Base-by-base conservation (phyloP, 2,888 invertebrate genomes). In the Napeogenes inachia region DNA sequence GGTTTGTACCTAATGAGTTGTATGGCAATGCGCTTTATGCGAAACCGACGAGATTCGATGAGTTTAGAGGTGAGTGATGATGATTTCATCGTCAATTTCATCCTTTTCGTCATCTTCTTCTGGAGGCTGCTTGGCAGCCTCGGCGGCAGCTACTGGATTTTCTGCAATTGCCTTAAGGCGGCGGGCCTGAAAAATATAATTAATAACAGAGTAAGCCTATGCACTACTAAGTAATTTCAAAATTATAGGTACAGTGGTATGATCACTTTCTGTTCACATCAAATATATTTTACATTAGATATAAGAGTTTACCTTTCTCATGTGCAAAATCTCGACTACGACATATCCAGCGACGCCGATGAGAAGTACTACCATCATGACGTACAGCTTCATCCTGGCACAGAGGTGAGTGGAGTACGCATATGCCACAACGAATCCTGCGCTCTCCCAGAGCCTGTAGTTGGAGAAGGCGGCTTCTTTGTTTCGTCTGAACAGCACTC, bases 401-500 rank as follows among this genome's bases (percentile, higher is more conserved):
- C 97, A 97, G 35, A 97, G 90, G 73, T 96, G 95, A 35, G 96
- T 96, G 72, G 96, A 96, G 87, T 96, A 97, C 0, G 96, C 96
- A 78, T 97, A 97, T 10, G 97, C 96, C 56, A 97, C 94, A 42
- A 97, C 97, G 83, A 97, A 97, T 2, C 97, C 97, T 4, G 94
- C 93, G 59, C 96, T 96, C 84, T 97, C 97, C 97, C 97, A 97
- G 5, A 97, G 92, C 38, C 97, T 93, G 85, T 94, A 97, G 89
- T 97, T 97, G 61, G 97, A 96, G 92, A 97, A 97, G 1, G 97
- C 97, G 0, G 97, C 97, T 81, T 97, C 97, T 79, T 97, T 97
- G 91, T 97, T 96, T 63, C 95, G 94, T 75, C 95, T 92, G 92
- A 96, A 97, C 67, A 97, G 92, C 13, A 95, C 94, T 59, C 97